Evolutionary conservation across 2,797 vertebrate species (phyloP).

Genomic region (Spizella passerina): DNA sequence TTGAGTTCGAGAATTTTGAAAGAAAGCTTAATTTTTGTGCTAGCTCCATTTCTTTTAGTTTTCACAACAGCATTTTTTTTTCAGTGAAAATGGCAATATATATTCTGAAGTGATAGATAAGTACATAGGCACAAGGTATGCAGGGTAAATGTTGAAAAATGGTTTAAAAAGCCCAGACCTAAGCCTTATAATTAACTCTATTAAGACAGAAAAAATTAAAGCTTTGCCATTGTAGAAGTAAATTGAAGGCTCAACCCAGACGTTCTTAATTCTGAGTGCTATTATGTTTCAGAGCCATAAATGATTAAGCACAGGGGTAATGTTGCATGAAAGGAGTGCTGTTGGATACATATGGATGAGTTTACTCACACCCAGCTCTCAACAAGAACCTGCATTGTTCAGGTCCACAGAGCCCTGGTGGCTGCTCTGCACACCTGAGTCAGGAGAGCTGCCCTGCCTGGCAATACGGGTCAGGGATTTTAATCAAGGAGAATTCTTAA

Average conservation of each 20-base stretch:
- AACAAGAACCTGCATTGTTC: neutral
- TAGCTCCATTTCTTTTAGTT: neutral
- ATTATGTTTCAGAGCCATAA: neutral
- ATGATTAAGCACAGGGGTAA: neutral
- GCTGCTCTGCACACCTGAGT: neutral
- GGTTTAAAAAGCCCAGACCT: accelerated
- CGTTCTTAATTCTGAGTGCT: neutral
- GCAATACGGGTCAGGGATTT: neutral
- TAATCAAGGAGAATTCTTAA: neutral
- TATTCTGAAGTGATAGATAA: neutral
- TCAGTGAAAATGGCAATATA: neutral
- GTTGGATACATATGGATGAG: neutral
- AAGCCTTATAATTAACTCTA: neutral
- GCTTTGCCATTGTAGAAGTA: neutral
- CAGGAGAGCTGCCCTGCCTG: neutral
- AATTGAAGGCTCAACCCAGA: neutral
- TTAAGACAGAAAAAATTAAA: neutral
- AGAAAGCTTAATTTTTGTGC: neutral
- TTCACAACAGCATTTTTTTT: neutral
- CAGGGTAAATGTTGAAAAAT: neutral
- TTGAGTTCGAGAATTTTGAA: neutral
- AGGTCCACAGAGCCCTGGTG: neutral
- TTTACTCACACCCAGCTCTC: neutral
- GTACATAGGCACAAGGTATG: neutral
- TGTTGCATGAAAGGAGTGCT: neutral